Evolutionary conservation across 2,797 vertebrate species (phyloP).

Genomic region (Pteronotus mesoamericanus): DNA sequence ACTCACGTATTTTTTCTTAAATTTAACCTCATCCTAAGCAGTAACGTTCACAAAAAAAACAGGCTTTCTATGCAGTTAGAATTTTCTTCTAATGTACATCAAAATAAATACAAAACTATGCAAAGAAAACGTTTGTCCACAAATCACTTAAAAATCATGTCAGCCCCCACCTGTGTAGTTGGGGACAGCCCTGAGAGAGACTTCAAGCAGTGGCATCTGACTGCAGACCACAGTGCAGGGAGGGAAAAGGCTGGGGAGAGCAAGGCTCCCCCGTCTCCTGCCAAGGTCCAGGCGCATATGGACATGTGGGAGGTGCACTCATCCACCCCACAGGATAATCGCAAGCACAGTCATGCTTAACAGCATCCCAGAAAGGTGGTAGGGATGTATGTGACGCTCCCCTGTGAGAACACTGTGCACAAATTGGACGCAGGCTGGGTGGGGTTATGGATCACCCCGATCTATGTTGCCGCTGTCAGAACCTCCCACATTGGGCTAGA

Average conservation of each 20-base stretch:
- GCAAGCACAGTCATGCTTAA: not conserved
- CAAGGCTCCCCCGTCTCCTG: not conserved
- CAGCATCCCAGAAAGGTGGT: not conserved
- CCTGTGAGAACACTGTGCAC: not conserved
- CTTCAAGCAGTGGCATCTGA: not conserved
- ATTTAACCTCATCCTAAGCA: slow-evolving; percentile 8
- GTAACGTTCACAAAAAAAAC: not conserved
- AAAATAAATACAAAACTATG: not conserved
- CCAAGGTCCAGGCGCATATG: not conserved
- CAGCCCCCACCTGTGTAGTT: not conserved
- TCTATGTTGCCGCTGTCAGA: not conserved
- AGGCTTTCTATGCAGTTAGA: not conserved
- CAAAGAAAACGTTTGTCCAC: not conserved
- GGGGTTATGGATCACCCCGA: not conserved
- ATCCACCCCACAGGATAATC: too few species aligned
- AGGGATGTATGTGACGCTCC: not conserved
- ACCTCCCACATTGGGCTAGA: not conserved
- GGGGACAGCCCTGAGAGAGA: not conserved
- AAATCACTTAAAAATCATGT: not conserved
- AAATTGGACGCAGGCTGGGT: rapidly evolving
- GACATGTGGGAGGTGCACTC: not conserved
- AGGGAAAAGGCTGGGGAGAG: not conserved
- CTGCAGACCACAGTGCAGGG: not conserved
- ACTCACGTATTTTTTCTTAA: not conserved
- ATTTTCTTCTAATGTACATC: not conserved